Evolutionary conservation across 2,888 invertebrate species (phyloP).

Genomic region (Macropis europaea): DNA sequence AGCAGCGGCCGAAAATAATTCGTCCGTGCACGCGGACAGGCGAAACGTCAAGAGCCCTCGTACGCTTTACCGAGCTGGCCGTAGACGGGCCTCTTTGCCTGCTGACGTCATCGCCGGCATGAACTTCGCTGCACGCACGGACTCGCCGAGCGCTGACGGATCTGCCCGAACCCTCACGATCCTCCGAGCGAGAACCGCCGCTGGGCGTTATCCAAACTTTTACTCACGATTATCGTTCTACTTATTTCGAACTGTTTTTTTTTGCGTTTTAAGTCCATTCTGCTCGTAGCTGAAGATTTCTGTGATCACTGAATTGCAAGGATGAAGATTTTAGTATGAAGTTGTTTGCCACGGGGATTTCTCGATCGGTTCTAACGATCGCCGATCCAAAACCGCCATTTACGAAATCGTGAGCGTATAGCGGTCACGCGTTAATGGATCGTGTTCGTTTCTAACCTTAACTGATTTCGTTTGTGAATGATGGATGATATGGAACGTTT

Average conservation of each 20-base stretch:
- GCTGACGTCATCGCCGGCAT: conserved; percentile 66
- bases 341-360: too few species aligned
- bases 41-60: conserved; percentile 45
- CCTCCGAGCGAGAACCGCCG: conserved; percentile 20
- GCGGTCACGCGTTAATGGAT: too few species aligned
- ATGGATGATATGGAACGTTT: too few species aligned
- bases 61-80: conserved; percentile 44
- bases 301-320: too few species aligned
- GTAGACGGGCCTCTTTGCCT: conserved; percentile 58
- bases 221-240: conserved; percentile 15
- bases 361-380: too few species aligned
- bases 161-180: conserved; percentile 56
- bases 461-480: too few species aligned
- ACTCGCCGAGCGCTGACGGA: conserved; percentile 52
- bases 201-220: conserved; percentile 46
- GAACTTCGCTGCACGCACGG: conserved; percentile 58
- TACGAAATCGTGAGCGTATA: too few species aligned
- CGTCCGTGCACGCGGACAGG: conserved; percentile 21
- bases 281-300: too few species aligned
- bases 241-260: background rate
- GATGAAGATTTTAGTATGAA: too few species aligned
- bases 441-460: too few species aligned
- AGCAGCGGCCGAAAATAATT: conserved; percentile 20
- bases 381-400: too few species aligned
- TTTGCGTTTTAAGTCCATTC: background rate